Percentiles rank a stretch among this genome's conserved stretches.
These are phyloP conservation scores for Metaphire vulgaris DNA, from an alignment of 1,140 invertebrate genomes.

Conservation along the genomic window DNA sequence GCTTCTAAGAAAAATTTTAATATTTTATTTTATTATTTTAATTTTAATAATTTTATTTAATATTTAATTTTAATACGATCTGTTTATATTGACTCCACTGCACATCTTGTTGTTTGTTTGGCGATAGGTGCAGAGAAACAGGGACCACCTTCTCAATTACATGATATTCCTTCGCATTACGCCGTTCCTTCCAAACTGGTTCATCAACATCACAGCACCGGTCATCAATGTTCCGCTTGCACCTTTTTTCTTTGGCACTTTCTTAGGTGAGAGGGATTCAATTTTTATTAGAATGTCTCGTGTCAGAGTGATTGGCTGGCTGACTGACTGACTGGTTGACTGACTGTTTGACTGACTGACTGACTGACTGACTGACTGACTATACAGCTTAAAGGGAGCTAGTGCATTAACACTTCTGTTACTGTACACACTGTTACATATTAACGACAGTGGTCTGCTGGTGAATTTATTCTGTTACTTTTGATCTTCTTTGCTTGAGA, in stretches of 20 bases:
- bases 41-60: not conserved
- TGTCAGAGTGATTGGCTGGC: no score
- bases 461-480: no score
- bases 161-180: constrained; percentile 95
- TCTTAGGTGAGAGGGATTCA: constrained; percentile 58
- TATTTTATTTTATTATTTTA: not conserved
- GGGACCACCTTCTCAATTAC: constrained; percentile 85
- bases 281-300: no score
- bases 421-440: no score
- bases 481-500: constrained; percentile 54
- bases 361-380: no score
- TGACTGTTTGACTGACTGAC: no score
- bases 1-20: not conserved
- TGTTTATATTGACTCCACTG: not conserved
- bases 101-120: not conserved
- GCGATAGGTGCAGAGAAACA: constrained; percentile 68
- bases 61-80: not conserved
- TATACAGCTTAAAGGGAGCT: no score
- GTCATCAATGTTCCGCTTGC: constrained; percentile 87
- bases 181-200: constrained; percentile 98
- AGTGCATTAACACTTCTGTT: no score
- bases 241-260: constrained; percentile 90
- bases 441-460: no score
- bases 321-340: no score
- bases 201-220: constrained; percentile 95